Evolutionary conservation across 2,797 vertebrate species (phyloP).

Genomic region (Silurus aristotelis): DNA sequence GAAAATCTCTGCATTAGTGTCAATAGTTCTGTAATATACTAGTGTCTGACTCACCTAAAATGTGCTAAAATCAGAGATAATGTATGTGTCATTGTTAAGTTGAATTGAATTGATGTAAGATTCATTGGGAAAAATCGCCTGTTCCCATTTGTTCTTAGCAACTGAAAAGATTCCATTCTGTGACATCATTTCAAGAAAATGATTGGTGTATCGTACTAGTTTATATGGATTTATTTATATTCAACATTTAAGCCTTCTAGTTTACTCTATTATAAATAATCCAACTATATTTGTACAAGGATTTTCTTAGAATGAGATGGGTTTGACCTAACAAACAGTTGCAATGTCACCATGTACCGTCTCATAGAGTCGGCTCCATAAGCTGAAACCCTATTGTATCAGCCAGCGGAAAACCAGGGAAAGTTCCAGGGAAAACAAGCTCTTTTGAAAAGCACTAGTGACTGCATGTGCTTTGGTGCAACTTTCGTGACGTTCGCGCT

Average conservation of each 20-base stretch:
- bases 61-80: neutral
- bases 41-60: neutral
- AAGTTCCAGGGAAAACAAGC: neutral
- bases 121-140: neutral
- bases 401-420: neutral
- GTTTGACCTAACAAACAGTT: neutral
- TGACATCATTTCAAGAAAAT: neutral
- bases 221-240: neutral
- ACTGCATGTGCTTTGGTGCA: neutral
- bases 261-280: neutral
- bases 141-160: neutral
- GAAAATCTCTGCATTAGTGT: neutral
- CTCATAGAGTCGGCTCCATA: constrained; percentile 27
- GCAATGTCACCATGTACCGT: neutral
- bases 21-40: neutral
- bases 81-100: neutral
- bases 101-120: neutral
- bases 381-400: constrained; percentile 8
- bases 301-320: neutral
- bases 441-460: constrained; percentile 11
- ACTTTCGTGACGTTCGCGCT: constrained; percentile 1
- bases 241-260: neutral
- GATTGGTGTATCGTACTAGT: neutral
- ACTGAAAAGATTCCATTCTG: neutral
- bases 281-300: too few species aligned